Evolutionary conservation across 2,888 invertebrate genomes (phyloP), one percentile per base, ranked within the genome.

Genomic region (Ophion ellenae): DNA sequence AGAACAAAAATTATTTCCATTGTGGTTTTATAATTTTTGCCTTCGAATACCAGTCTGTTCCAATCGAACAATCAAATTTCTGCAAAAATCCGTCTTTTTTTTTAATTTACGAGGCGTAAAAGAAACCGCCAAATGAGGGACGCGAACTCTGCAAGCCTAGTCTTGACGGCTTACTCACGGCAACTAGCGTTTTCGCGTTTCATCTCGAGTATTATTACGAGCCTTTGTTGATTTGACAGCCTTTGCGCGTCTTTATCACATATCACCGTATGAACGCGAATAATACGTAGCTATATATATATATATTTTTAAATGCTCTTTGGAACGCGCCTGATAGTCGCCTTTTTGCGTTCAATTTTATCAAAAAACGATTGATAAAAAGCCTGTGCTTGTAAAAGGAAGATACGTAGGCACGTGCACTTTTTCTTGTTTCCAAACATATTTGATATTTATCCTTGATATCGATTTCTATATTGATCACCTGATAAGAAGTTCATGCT

Each of bases 1-100:
- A 83, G 61, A 76, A 86, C 47, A 1, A 40, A 61, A 45, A n/a
- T 73, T 0, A 63, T 5, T 9, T 76, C 71, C 85, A 86, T 85
- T 11, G 40, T 61, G 9, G 40, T 59, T 71, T 77, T 40, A 0
- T 20, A 17, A 17, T 53, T 53, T 53, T 53, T 53, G 10, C 47
- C 63, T 32, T 32, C 3, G 24, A 20, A 24, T 10, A 20, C 24
- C 47, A 47, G 14, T 0, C 47, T 32, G 32, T 32, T 32, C 32
- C 4, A 32, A 47, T 3, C 47, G 14, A 47, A 14, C 53, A 14
- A 53, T 17, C 17, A 0, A 53, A 17, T 53, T 53, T 17, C 14
- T 53, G 17, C 5, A 5, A 0, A 14, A 14, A 3, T 53, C 11
- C 14, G 53, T 14, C 4, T 53, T 53, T 53, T 7, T 40, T 40